These are phyloP conservation scores for Corynorhinus townsendii DNA, from an alignment of 2,113 vertebrate genomes.

Conservation along the genomic window DNA sequence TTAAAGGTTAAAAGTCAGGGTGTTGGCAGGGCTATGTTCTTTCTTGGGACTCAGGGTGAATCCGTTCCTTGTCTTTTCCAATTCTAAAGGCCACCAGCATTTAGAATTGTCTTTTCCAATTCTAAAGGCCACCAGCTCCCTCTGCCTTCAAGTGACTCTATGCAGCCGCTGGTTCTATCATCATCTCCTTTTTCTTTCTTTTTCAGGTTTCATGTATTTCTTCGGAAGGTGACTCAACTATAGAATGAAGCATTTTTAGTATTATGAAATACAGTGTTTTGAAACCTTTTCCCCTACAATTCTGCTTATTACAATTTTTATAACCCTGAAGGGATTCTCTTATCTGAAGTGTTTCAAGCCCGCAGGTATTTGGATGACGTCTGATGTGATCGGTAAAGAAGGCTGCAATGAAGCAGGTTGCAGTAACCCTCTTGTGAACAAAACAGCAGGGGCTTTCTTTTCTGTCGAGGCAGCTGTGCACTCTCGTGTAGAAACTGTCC, in stretches of 20 bases:
- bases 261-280: background rate
- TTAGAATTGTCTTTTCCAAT: background rate
- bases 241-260: background rate
- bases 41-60: background rate
- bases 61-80: background rate
- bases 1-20: background rate
- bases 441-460: conserved; percentile 90
- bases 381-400: background rate
- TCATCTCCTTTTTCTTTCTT: background rate
- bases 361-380: background rate
- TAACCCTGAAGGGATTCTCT: background rate
- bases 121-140: background rate
- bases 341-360: background rate
- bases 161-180: background rate
- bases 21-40: background rate
- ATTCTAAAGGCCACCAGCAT: background rate
- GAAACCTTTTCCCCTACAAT: background rate
- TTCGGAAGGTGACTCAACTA: background rate
- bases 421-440: conserved; percentile 84
- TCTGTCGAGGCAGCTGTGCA: conserved; percentile 92
- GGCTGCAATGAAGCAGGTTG: background rate
- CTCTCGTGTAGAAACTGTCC: conserved; percentile 93
- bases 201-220: background rate
- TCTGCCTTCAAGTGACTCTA: background rate
- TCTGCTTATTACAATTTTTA: background rate